Evolutionary conservation across 2,797 vertebrate species (phyloP).

Genomic region (Hyperoplus immaculatus): DNA sequence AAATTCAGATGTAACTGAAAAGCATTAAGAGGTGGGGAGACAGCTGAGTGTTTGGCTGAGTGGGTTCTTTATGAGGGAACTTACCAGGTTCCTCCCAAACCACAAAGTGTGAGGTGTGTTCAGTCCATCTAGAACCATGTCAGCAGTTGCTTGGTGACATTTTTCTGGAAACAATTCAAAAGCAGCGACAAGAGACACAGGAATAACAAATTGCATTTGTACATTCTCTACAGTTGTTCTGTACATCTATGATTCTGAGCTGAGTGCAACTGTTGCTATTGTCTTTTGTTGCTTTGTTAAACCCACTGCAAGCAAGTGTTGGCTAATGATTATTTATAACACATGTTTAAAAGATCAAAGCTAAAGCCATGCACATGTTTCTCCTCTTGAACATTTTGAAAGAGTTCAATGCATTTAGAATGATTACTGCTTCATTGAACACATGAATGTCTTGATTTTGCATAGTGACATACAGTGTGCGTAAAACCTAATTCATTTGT

Average conservation of each 20-base stretch:
- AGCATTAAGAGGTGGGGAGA: constrained; percentile 15
- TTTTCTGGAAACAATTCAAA: constrained; percentile 17
- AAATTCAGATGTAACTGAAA: constrained; percentile 25
- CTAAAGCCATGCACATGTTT: constrained; percentile 34
- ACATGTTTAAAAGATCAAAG: constrained; percentile 23
- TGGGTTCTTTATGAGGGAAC: constrained; percentile 29
- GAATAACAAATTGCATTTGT: constrained; percentile 1
- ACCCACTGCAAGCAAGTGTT: constrained; percentile 8
- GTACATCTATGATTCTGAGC: constrained; percentile 6
- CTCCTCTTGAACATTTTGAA: constrained; percentile 8
- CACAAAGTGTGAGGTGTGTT: constrained; percentile 37
- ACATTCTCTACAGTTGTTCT: constrained; percentile 4
- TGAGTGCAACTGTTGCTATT: background rate
- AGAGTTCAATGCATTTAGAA: constrained; percentile 5
- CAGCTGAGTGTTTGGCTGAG: constrained; percentile 8
- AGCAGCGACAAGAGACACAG: background rate
- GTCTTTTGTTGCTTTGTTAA: constrained; percentile 23
- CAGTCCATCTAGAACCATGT: constrained; percentile 15
- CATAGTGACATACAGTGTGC: background rate
- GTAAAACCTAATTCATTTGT: constrained; percentile 1
- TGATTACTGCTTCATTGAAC: constrained; percentile 3
- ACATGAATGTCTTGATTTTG: constrained; percentile 9
- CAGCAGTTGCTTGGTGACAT: constrained; percentile 22
- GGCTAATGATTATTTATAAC: constrained; percentile 23
- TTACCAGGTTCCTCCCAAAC: constrained; percentile 34